Conservation (phyloP, 1,140 invertebrate genomes). For the Pinna nobilis region DNA sequence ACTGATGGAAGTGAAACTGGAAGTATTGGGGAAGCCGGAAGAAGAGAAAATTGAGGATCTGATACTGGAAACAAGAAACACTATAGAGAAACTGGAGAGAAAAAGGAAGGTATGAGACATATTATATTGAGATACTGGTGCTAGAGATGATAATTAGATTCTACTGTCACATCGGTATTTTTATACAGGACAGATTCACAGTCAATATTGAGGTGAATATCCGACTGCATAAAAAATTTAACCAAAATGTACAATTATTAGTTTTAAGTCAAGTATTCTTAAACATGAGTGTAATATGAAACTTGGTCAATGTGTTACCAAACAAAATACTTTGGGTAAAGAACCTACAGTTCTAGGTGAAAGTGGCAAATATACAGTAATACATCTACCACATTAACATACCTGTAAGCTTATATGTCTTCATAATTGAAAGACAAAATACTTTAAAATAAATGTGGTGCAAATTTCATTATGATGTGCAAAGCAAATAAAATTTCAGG, state of each 20-base stretch:
- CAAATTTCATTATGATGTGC: background rate
- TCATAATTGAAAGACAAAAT: background rate
- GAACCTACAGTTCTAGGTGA: no score
- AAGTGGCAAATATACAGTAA: background rate
- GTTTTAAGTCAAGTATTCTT: background rate
- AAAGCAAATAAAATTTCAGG: background rate
- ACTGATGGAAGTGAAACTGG: constrained; percentile 19
- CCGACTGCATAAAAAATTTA: background rate
- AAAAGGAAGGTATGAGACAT: background rate
- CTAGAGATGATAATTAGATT: background rate
- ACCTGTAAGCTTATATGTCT: background rate
- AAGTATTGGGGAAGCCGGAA: constrained; percentile 6
- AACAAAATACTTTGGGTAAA: no score
- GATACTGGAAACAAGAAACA: constrained; percentile 18
- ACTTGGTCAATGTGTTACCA: no score
- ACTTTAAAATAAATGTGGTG: background rate
- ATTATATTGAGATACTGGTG: background rate
- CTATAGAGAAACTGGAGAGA: background rate
- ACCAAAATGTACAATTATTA: background rate
- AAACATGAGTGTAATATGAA: background rate
- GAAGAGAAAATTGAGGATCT: constrained; percentile 12
- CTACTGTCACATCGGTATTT: background rate
- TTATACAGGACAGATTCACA: background rate
- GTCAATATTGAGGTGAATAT: background rate
- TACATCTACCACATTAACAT: background rate